Evolutionary conservation across 2,888 invertebrate genomes (phyloP).

Genomic region (Papilio protenor): DNA sequence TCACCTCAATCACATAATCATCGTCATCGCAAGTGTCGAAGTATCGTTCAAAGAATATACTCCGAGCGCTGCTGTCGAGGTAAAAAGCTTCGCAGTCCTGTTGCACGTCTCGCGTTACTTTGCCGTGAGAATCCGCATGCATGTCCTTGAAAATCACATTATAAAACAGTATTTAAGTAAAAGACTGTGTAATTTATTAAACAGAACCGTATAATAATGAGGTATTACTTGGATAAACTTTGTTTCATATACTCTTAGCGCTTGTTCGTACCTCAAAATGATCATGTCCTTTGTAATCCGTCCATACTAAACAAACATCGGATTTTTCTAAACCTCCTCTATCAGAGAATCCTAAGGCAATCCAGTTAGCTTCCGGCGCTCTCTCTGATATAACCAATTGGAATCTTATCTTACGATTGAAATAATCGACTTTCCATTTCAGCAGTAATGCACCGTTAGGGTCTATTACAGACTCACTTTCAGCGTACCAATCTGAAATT

Average conservation of each 20-base stretch:
- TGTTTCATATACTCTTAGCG: neutral
- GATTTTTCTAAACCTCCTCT: slow-evolving; percentile 89
- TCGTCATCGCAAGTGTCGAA: slow-evolving; percentile 96
- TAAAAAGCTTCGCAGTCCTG: slow-evolving; percentile 90
- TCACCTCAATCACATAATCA: slow-evolving; percentile 91
- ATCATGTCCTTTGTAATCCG: slow-evolving; percentile 86
- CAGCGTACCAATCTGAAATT: slow-evolving; percentile 60
- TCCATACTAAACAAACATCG: slow-evolving; percentile 93
- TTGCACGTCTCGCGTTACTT: slow-evolving; percentile 86
- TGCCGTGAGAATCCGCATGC: slow-evolving; percentile 87
- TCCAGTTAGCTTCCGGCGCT: slow-evolving; percentile 86
- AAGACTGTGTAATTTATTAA: neutral
- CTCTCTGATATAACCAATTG: slow-evolving; percentile 79
- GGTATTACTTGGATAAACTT: neutral
- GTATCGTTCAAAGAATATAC: slow-evolving; percentile 89
- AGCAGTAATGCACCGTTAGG: slow-evolving; percentile 70
- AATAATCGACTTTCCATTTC: slow-evolving; percentile 75
- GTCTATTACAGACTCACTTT: slow-evolving; percentile 75
- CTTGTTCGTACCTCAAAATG: slow-evolving; percentile 72
- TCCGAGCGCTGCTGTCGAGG: slow-evolving; percentile 84
- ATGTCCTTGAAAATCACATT: slow-evolving; percentile 85
- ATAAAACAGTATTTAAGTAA: neutral
- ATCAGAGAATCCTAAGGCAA: slow-evolving; percentile 94
- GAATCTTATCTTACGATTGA: slow-evolving; percentile 70
- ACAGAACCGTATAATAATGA: neutral